Base-by-base conservation (phyloP, 2,888 invertebrate species). In the Dasysyrphus albostriatus region DNA sequence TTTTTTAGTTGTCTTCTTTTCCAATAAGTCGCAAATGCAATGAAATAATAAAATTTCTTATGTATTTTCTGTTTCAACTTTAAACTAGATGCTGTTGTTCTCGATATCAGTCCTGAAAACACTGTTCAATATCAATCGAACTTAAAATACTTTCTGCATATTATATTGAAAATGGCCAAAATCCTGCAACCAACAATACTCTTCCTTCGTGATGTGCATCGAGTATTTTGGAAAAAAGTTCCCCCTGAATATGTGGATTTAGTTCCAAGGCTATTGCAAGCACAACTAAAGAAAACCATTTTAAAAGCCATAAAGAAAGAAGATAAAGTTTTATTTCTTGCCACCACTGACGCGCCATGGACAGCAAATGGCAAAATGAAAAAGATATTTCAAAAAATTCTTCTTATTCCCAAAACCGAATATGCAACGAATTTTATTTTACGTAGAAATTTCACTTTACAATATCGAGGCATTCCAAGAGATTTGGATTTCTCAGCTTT, bases 81-180 rank as follows among this genome's bases (percentile, higher is more conserved):
- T 8, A 14, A 16, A 14, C 5, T 5, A 92, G 92, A 91, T 88
- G 95, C 95, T 3, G 94, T 95, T 14, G 92, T 96, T 47, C 94
- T 96, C 90, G 95, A 95, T 89, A 91, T 95, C n/a, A 94, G 94
- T 37, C 94, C 95, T 0, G 95, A 95, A 89, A 93, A 95, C 73
- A 94, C 93, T 0, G 93, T 93, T 42, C 93, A 94, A 89, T 95
- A 94, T 89, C 94, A 94, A 89, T 93, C 94, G 29, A 94, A 95
- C 0, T 91, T 95, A 29, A 94, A 94, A 81, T 94, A 95, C 93
- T 93, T 95, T 47, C 91, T 95, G 74, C 94, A 95, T 90, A 91
- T 95, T 7, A 92, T 95, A 14, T 93, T 93, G 89, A 95, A 95
- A 93, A 95, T 95, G 81, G 92, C 94, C 0, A 92, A 94, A 88